Base-by-base conservation (phyloP, 1,140 invertebrate species). In the Druon quercuslanigerum region DNA sequence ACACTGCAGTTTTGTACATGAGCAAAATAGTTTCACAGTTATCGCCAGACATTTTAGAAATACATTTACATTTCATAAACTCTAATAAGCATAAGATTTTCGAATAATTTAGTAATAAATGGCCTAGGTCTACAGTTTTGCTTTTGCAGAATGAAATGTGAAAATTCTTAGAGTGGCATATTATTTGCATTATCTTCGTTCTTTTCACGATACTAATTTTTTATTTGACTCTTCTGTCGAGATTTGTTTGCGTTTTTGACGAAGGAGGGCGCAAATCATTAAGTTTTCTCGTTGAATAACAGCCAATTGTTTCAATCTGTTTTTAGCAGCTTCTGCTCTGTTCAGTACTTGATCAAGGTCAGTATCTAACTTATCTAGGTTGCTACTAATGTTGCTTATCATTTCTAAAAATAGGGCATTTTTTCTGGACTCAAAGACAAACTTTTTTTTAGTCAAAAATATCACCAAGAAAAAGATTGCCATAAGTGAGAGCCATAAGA, bases 311-410 rank as follows among this genome's bases (percentile, higher is more conserved):
- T 76, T 75, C 6, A 90, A 71, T 50, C 78, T 82, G 7, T 57
- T 79, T 52, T 84, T 87, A 11, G 85, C 88, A 14, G 79, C 66
- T 79, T 84, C 83, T 13, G 86, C 86, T 25, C 87, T 84, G 8
- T 66, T 71, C 25, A 85, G 79, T 9, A 91, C 87, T 0, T 80
- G 80, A 33, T 90, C 85, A 4, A 90, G 78, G 0, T 84, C 84
- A 5, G 71, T 77, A 57, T 90, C 87, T 46, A 91, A 74, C 51
- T 85, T 85, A 51, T 90, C 87, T 20, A 91, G 50, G 7, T 81
- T 84, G 25, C 78, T 87, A 81, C 88, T 91, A 9, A 90, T 81
- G 70, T 91, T 91, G 8, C 82, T 84, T 19, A 91, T 83, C 76
- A 89, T 84, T 54, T 88, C 85, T n/a, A 83, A 81, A 51, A 83